phyloP scores from a whole-genome alignment of 2,113 vertebrate species.

The Gallinago jamesoni region DNA sequence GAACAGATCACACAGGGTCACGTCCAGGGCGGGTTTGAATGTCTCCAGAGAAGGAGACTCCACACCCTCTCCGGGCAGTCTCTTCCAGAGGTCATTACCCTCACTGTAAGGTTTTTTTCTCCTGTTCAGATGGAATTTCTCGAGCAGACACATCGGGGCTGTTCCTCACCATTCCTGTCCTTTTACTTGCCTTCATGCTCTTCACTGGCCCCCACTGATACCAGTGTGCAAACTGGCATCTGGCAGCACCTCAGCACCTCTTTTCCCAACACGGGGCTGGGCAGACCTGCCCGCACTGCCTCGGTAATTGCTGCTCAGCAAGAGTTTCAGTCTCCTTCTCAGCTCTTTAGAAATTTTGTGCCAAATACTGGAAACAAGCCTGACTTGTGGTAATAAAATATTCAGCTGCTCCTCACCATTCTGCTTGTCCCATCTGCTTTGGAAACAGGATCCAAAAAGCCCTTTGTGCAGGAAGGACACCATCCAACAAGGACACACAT shows the following conservation, averaged over 20 bases:
- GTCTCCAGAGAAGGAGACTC: not conserved
- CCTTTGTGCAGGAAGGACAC: not conserved
- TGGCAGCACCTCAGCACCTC: not conserved
- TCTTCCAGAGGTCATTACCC: not conserved
- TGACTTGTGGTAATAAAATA: not conserved
- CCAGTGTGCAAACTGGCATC: not conserved
- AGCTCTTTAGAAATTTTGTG: not conserved
- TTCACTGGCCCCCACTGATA: too few relatives aligned
- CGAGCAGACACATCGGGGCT: rapidly evolving
- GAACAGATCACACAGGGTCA: not conserved
- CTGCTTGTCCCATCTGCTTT: not conserved
- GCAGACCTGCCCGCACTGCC: not conserved
- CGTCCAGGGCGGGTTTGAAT: not conserved
- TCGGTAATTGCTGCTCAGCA: not conserved
- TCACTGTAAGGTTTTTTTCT: not conserved
- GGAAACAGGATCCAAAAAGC: not conserved
- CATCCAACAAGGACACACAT: too few relatives aligned
- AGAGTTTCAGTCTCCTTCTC: not conserved
- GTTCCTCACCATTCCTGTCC: not conserved
- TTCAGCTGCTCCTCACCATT: not conserved
- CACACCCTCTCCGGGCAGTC: not conserved
- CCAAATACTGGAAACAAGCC: not conserved
- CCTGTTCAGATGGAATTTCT: not conserved
- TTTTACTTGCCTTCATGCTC: not conserved
- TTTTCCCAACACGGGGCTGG: not conserved